Base-by-base conservation (phyloP, 2,797 vertebrate genomes). In the Chiloscyllium punctatum region DNA sequence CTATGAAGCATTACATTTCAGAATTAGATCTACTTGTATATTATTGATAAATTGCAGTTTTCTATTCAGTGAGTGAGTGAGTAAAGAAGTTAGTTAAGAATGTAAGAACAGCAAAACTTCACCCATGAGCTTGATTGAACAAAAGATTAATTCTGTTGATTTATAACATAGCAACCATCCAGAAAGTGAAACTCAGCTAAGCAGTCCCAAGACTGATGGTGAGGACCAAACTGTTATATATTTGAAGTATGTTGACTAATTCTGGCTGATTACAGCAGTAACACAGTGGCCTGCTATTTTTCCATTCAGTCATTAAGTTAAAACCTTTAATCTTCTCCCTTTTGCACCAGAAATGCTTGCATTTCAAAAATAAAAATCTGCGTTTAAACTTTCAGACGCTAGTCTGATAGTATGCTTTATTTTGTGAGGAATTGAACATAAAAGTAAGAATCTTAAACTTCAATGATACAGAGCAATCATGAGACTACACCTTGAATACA, bases 151-250 rank as follows among this genome's bases (percentile, higher is more conserved):
- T 1, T 69, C 33, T 37, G n/a, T 69, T 0, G 37, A 69, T 69
- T 69, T 92, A 66, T 92, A 92, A 92, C 90, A n/a, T 42, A 68
- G n/a, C 57, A 91, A 90, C 57, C 53, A 90, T 90, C 87, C 51
- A 23, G 16, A n/a, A n/a, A 18, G 57, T 21, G 0, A 42, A 92
- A 92, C 66, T 66, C 57, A 69, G 48, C 37, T 21, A 37, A 37
- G n/a, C 66, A 69, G 62, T 69, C 37, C 62, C 33, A 92, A 68
- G n/a, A 68, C 23, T 91, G 57, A 37, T 68, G n/a, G 2, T 66
- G 23, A 37, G n/a, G 90, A 51, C 4, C 62, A 42, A 68, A 69
- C 66, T 21, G 42, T 18, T 68, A 37, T n/a, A 42, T 42, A n/a
- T 66, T 92, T 92, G 30, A 92, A 68, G 21, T 69, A 92, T 92